Percentiles rank a stretch among this genome's conserved stretches.
These are phyloP conservation scores for Elmis aenea DNA, from an alignment of 2,888 invertebrate species.

Conservation along the genomic window DNA sequence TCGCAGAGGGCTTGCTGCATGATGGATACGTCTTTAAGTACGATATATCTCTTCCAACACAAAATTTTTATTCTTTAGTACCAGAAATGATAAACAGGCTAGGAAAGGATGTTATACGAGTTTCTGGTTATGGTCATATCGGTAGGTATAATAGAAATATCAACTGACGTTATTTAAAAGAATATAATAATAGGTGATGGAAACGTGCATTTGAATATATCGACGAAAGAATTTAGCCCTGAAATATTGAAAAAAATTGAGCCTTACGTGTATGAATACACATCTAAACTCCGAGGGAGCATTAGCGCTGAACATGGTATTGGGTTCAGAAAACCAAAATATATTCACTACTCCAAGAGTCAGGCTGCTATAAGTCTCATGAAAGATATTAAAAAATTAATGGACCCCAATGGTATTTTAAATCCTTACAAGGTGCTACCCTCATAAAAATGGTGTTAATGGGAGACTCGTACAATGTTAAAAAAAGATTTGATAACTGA, in stretches of 20 bases:
- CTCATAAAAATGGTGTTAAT: too few species aligned
- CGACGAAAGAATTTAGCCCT: conserved; percentile 61
- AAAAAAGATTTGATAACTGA: too few species aligned
- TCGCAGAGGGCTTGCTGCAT: conserved; percentile 67
- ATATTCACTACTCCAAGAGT: conserved; percentile 77
- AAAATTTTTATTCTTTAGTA: conserved; percentile 80
- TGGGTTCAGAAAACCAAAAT: conserved; percentile 82
- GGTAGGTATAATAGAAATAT: conserved; percentile 52
- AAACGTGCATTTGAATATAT: conserved; percentile 90
- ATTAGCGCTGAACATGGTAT: conserved; percentile 97
- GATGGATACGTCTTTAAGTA: conserved; percentile 94
- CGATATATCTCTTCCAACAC: conserved; percentile 85
- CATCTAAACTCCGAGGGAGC: conserved; percentile 75
- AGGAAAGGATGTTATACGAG: conserved; percentile 56
- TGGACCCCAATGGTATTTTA: conserved; percentile 92
- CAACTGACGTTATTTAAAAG: conserved; percentile 25
- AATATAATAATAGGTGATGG: too few species aligned
- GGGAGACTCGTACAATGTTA: too few species aligned
- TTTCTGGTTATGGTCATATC: conserved; percentile 91
- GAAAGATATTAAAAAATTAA: conserved; percentile 72
- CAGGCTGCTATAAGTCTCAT: conserved; percentile 71
- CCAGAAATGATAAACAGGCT: conserved; percentile 63
- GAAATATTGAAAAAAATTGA: conserved; percentile 67
- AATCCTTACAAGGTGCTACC: conserved; percentile 89
- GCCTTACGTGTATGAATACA: conserved; percentile 89